Base-by-base conservation (phyloP, 1,140 invertebrate genomes). In the Galendromus occidentalis region DNA sequence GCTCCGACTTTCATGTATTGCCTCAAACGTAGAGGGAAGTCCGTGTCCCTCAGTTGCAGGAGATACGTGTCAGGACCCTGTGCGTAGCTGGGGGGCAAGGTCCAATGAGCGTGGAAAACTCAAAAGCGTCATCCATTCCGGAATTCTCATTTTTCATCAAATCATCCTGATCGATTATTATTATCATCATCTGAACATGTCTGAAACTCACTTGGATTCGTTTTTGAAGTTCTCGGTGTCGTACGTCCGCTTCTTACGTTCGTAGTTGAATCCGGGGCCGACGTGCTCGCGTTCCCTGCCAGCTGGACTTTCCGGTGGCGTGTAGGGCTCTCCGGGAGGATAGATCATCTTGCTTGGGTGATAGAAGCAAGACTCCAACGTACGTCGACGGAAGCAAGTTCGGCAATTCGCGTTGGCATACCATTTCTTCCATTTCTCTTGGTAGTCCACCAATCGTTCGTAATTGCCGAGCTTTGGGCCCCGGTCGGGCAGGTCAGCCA, bases 61-160 rank as follows among this genome's bases (percentile, higher is more conserved):
- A 97, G 78, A 75, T 95, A 93, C 0, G 92, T 96, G 73, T 97
- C 92, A 0, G 91, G 91, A 0, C 92, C 92, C 77, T 89, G 86
- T 78, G 94, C 90, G 75, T 93, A 93, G 72, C 87, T 91, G 72
- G 28, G 77, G 77, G 51, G 20, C 65, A 29, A 33, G 33, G 9
- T 39, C n/a, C n/a, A n/a, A n/a, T n/a, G n/a, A n/a, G n/a, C n/a
- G n/a, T n/a, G n/a, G n/a, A n/a, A n/a, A n/a, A n/a, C n/a, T n/a
- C n/a, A n/a, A n/a, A n/a, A n/a, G n/a, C n/a, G 33, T 39, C 33
- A 9, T 39, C 9, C 4, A 39, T 4, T 39, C 9, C 33, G 33
- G 33, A 6, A 9, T 9, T 6, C 33, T 39, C 9, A 39, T 39
- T 39, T 39, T 9, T 9, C 4, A 39, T 9, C 33, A 39, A 20